Evolutionary conservation across 1,140 invertebrate species (phyloP).

Genomic region (Aplysia californica): DNA sequence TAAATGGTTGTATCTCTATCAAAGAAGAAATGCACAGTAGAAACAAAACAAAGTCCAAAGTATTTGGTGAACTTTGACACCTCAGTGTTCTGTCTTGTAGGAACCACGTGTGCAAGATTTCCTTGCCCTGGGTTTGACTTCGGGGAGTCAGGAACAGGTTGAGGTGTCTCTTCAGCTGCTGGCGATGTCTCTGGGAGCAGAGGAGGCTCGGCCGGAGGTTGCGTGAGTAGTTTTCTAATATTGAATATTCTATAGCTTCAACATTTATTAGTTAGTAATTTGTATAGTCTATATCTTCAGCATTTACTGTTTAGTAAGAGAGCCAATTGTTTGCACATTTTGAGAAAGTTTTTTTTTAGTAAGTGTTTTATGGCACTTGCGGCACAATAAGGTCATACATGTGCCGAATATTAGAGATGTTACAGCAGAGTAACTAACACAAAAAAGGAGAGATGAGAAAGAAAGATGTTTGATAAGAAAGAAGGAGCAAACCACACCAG

Average conservation of each 20-base stretch:
- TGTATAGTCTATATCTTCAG: background rate
- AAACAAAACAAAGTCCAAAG: background rate
- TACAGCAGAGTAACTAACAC: no score
- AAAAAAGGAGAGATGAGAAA: no score
- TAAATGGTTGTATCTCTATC: background rate
- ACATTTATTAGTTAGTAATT: background rate
- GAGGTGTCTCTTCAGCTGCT: background rate
- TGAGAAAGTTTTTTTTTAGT: background rate
- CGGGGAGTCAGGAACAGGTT: conserved; percentile 4
- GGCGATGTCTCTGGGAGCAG: background rate
- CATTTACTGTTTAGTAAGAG: background rate
- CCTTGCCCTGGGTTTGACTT: conserved; percentile 8
- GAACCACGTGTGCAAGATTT: background rate
- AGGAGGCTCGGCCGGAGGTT: conserved; percentile 18
- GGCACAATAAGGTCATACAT: background rate
- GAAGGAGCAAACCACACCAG: no score
- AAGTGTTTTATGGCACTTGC: background rate
- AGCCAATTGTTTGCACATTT: no score
- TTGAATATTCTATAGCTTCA: background rate
- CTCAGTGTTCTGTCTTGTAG: background rate
- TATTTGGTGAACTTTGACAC: background rate
- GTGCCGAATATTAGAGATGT: no score
- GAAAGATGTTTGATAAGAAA: no score
- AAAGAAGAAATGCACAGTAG: background rate
- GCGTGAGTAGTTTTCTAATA: background rate